Percentiles rank a stretch among this genome's conserved stretches.
Evolutionary conservation across 1,140 invertebrate genomes (phyloP).

Genomic region (Matsumurasca onukii): DNA sequence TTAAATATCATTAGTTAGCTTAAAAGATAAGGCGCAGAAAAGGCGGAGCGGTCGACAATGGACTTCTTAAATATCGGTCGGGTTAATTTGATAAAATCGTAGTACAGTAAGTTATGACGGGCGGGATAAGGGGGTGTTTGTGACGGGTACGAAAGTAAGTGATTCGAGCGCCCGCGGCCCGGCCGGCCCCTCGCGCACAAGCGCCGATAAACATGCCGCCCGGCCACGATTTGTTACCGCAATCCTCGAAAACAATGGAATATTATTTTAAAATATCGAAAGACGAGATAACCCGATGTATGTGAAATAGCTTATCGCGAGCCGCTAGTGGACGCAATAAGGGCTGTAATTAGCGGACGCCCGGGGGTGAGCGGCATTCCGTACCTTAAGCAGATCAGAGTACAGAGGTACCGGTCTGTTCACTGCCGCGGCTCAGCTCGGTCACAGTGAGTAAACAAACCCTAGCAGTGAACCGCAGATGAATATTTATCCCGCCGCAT

Average conservation of each 20-base stretch:
- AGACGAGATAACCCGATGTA: slow-evolving; percentile 22
- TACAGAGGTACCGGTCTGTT: background rate
- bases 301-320: slow-evolving; percentile 18
- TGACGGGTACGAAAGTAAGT: slow-evolving; percentile 23
- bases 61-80: slow-evolving; percentile 20
- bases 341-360: slow-evolving; percentile 25
- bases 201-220: too few species aligned
- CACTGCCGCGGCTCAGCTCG: too few species aligned
- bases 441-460: too few species aligned
- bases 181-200: slow-evolving; percentile 5
- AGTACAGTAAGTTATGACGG: slow-evolving; percentile 17
- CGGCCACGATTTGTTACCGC: slow-evolving; percentile 24
- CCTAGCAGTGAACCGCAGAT: too few species aligned
- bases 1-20: slow-evolving; percentile 26
- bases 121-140: slow-evolving; percentile 17
- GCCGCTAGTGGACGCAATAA: slow-evolving; percentile 22
- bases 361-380: slow-evolving; percentile 9
- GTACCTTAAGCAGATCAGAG: slow-evolving; percentile 21
- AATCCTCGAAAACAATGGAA: slow-evolving; percentile 29
- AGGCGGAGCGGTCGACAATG: slow-evolving; percentile 12
- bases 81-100: slow-evolving; percentile 21
- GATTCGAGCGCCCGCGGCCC: slow-evolving; percentile 22
- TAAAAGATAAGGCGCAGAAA: slow-evolving; percentile 21
- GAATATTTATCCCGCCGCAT: too few species aligned
- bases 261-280: slow-evolving; percentile 33